Evolutionary conservation across 2,797 vertebrate species (phyloP).

Genomic region (Micromesistius poutassou): DNA sequence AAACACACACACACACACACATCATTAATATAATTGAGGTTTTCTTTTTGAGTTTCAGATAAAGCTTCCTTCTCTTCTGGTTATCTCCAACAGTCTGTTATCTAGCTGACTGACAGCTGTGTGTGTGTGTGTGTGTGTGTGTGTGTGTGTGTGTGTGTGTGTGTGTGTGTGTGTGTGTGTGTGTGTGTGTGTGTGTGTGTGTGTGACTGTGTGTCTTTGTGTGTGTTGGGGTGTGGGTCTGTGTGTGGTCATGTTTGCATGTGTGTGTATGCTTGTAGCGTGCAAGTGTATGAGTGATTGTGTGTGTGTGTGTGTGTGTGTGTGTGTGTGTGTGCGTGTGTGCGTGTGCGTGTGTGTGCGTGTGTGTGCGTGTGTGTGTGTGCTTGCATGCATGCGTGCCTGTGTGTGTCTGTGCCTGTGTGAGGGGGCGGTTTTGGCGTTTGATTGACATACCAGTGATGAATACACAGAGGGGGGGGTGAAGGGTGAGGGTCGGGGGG

Average conservation of each 20-base stretch:
- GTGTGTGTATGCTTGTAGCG: too few species aligned
- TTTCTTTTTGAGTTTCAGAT: background rate
- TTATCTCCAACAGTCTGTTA: background rate
- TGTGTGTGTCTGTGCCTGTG: slow-evolving; percentile 7
- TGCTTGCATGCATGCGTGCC: background rate
- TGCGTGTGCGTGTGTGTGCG: too few species aligned
- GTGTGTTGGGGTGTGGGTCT: too few species aligned
- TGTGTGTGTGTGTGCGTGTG: too few species aligned
- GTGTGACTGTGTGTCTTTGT: too few species aligned
- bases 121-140: too few species aligned
- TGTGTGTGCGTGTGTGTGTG: background rate
- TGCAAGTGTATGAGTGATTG: too few species aligned
- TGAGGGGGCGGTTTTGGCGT: slow-evolving; percentile 49
- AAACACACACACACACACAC: background rate
- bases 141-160: too few species aligned
- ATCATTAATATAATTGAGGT: background rate
- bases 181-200: too few species aligned
- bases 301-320: too few species aligned
- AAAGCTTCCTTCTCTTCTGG: background rate
- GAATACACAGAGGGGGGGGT: slow-evolving; percentile 52
- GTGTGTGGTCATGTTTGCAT: too few species aligned
- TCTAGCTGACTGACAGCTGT: background rate
- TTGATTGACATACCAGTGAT: slow-evolving; percentile 67
- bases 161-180: too few species aligned
- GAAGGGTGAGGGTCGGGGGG: slow-evolving; percentile 64